Percentiles rank a stretch among this genome's conserved stretches.
Evolutionary conservation across 2,888 invertebrate genomes (phyloP).

Genomic region (Parascotia fuliginaria): DNA sequence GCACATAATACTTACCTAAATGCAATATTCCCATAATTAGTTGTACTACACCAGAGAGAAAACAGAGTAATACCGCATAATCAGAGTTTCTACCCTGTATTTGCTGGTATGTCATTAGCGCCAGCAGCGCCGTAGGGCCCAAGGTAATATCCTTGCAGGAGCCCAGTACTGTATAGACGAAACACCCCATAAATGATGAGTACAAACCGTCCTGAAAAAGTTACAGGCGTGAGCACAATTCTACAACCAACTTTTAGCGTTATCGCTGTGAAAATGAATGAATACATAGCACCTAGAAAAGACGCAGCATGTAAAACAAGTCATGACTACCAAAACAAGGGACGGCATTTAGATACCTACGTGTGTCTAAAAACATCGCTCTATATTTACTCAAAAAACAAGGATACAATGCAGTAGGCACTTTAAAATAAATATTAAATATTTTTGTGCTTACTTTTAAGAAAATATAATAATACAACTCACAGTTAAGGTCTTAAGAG

Average conservation of each 20-base stretch:
- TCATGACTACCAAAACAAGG: background rate
- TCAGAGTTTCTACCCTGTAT: slow-evolving; percentile 89
- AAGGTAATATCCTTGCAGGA: slow-evolving; percentile 95
- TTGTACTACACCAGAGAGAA: slow-evolving; percentile 93
- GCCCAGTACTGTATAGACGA: slow-evolving; percentile 95
- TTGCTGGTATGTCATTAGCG: slow-evolving; percentile 95
- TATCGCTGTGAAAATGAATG: slow-evolving; percentile 8
- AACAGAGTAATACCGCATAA: slow-evolving; percentile 93
- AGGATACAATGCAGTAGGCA: no score
- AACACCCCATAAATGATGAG: slow-evolving; percentile 97
- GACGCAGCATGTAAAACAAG: background rate
- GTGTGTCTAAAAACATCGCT: background rate
- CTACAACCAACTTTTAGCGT: slow-evolving; percentile 10
- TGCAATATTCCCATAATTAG: slow-evolving; percentile 92
- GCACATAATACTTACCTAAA: slow-evolving; percentile 87
- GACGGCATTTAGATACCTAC: background rate
- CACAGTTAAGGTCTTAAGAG: no score
- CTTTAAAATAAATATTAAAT: no score
- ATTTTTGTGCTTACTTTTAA: no score
- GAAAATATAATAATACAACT: no score
- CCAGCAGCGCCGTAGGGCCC: slow-evolving; percentile 97
- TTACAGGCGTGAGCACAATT: slow-evolving; percentile 22
- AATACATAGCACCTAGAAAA: slow-evolving; percentile 4
- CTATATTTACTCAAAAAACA: background rate
- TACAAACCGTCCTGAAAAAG: slow-evolving; percentile 94